Evolutionary conservation across 2,113 vertebrate genomes (phyloP), one percentile per base, ranked within the genome.

Genomic region (Pholis gunnellus): DNA sequence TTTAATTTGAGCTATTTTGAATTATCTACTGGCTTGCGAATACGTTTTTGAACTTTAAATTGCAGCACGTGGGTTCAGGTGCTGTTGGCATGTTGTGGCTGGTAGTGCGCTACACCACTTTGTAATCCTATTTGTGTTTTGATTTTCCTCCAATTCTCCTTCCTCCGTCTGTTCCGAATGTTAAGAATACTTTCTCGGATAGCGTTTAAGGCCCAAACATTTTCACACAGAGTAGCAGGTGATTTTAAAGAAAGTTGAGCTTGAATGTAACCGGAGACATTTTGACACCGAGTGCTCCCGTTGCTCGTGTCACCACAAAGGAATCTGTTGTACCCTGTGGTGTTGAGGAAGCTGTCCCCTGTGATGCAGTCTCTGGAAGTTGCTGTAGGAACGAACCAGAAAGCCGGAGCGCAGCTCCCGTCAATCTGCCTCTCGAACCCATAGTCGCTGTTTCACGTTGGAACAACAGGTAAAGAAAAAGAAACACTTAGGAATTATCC

Each of bases 271-370:
- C 22, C 11, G 8, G 46, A 6, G 17, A 36, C 46, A 36, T 38
- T 65, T 38, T 25, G 50, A 38, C 29, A 60, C 14, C 44, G 9
- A 20, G 54, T 67, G 9, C 10, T 63, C 66, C 9, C 18, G 38
- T 22, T 3, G 14, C 56, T 60, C 0, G 0, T 27, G 57, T 38
- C 22, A 61, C 20, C 61, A 73, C 20, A 76, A 65, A 66, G 4
- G 34, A 83, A 52, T 70, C 6, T 13, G 27, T 93, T 93, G 90
- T 94, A 98, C 97, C 97, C 97, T 1, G 97, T 98, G 69, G 97
- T 97, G 87, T 98, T 98, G 89, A 98, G 96, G 81, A 97, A 98
- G 90, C 95, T 98, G 88, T 97, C 96, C 36, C 96, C 96, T 2
- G 95, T 76, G 89, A 96, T 96, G 91, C 97, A 98, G 68, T 97